Evolutionary conservation across 2,113 vertebrate species (phyloP), one percentile per base, ranked within the genome.

Genomic region (Hyperopisus bebe): DNA sequence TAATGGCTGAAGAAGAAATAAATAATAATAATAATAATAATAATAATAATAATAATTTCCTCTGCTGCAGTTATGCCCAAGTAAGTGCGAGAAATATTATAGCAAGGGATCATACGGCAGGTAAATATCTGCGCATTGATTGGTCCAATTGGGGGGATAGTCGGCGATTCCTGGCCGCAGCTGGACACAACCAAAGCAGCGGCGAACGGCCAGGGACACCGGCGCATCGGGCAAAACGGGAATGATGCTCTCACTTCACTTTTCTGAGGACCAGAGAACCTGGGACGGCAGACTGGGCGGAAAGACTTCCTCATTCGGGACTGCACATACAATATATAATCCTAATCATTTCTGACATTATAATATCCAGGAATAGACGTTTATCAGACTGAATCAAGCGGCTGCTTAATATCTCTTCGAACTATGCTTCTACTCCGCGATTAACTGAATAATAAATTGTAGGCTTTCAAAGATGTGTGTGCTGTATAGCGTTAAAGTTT

Each of bases 221-320:
- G 35, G 24, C 24, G 21, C 87, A 66, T 62, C 24, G 58, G 87
- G 46, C 87, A 88, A 10, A 80, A 80, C 15, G 74, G 1, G 35
- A 66, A 24, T 15, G 42, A 62, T 88, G 89, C 83, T 90, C 89
- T 21, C 53, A 31, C n/a, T 58, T 80, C 86, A 35, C 55, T 88
- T 35, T n/a, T 24, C 58, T 58, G 11, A n/a, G 24, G 66, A 11
- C 35, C 55, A 62, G 24, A 70, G 39, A 80, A 42, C 74, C 74
- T 70, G 31, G 35, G 74, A 31, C 62, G n/a, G 10, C 62, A 31
- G 62, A 11, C 62, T 77, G 4, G 70, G 11, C 9, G 27, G 31
- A 74, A 74, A 35, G 1, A 77, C 74, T 42, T 42, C 15, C 13
- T 42, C 17, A 80, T 42, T 80, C 15, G 35, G 6, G 17, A 35